phyloP scores from a whole-genome alignment of 2,113 vertebrate genomes.

The Phoenicopterus ruber region DNA sequence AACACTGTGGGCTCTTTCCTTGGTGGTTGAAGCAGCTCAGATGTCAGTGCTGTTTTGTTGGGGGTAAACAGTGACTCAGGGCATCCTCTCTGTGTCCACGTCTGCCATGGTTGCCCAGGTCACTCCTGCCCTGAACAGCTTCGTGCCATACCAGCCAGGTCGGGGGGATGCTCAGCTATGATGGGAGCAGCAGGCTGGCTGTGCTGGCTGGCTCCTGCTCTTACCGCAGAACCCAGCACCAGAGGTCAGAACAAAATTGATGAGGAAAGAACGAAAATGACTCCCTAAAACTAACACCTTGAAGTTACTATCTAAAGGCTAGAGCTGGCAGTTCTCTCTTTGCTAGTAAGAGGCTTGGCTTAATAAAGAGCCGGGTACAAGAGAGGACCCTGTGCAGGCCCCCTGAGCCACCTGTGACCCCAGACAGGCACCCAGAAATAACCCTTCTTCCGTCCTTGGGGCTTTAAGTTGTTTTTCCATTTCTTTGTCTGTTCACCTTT shows the following conservation, averaged over 20 bases:
- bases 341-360: background rate
- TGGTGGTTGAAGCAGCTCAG: background rate
- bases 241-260: background rate
- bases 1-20: background rate
- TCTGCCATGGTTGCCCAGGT: no score
- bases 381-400: background rate
- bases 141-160: accelerated
- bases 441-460: background rate
- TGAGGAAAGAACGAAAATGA: background rate
- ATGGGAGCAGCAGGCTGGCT: background rate
- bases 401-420: background rate
- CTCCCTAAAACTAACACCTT: background rate
- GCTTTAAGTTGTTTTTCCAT: background rate
- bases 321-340: background rate
- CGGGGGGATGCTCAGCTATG: accelerated
- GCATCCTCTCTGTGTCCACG: background rate
- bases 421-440: background rate
- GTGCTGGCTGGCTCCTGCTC: background rate
- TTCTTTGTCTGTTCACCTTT: background rate
- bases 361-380: background rate
- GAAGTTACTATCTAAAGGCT: background rate
- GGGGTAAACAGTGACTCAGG: background rate
- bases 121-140: background rate
- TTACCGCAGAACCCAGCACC: background rate
- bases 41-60: background rate